Percentiles rank a stretch among this genome's conserved stretches.
These are phyloP conservation scores for Oryzias dopingdopingensis DNA, from an alignment of 2,797 vertebrate species.

Conservation along the genomic window DNA sequence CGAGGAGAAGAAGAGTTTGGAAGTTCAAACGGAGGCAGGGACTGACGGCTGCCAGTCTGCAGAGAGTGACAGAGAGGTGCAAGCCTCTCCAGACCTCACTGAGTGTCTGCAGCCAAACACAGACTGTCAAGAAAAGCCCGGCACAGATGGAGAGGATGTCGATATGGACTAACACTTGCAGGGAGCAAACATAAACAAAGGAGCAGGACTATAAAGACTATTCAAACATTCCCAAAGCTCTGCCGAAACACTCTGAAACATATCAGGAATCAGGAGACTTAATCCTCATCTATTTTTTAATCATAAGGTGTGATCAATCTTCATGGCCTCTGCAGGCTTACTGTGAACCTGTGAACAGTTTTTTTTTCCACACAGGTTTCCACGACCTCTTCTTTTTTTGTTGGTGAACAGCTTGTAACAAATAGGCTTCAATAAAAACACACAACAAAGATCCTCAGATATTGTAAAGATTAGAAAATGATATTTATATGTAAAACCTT, in stretches of 20 bases:
- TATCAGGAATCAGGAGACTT: slow-evolving; percentile 74
- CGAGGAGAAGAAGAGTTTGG: slow-evolving; percentile 35
- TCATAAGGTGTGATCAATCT: slow-evolving; percentile 71
- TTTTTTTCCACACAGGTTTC: slow-evolving; percentile 51
- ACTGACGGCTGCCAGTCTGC: slow-evolving; percentile 40
- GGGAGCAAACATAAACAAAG: slow-evolving; percentile 67
- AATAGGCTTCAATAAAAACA: slow-evolving; percentile 51
- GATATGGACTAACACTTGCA: slow-evolving; percentile 84
- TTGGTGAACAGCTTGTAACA: slow-evolving; percentile 57
- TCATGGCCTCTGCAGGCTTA: slow-evolving; percentile 67
- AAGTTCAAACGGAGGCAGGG: slow-evolving; percentile 36
- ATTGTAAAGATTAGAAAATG: slow-evolving; percentile 88
- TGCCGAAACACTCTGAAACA: slow-evolving; percentile 71
- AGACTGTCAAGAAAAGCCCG: slow-evolving; percentile 70
- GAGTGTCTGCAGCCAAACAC: slow-evolving; percentile 69
- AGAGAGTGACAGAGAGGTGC: slow-evolving; percentile 71
- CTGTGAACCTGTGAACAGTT: slow-evolving; percentile 38
- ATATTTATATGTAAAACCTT: slow-evolving; percentile 99
- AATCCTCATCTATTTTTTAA: slow-evolving; percentile 69
- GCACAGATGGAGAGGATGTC: slow-evolving; percentile 83
- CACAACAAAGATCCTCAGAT: slow-evolving; percentile 83
- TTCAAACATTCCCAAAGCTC: slow-evolving; percentile 81
- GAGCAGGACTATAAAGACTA: slow-evolving; percentile 57
- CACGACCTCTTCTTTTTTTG: slow-evolving; percentile 11
- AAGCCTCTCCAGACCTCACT: slow-evolving; percentile 69